phyloP scores from a whole-genome alignment of 2,797 vertebrate genomes.

The Iguana delicatissima region DNA sequence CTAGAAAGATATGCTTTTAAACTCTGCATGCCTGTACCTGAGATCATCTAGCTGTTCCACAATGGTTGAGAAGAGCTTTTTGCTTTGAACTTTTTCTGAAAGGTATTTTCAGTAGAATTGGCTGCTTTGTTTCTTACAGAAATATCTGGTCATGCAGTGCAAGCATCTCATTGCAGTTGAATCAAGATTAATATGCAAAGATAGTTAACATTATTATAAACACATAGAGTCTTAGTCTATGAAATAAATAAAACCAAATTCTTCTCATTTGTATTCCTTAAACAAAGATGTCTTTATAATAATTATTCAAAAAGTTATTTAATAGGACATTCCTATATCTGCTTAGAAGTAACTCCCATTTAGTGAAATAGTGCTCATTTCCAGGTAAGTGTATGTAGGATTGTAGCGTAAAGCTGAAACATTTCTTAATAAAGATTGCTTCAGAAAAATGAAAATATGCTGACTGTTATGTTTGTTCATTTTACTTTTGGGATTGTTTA shows the following conservation, averaged over 20 bases:
- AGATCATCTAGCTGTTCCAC: neutral
- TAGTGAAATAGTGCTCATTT: too few relatives aligned
- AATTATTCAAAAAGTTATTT: neutral
- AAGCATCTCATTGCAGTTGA: neutral
- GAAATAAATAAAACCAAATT: neutral
- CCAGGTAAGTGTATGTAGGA: neutral
- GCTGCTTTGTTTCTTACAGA: neutral
- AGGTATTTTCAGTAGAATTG: neutral
- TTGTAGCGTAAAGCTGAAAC: neutral
- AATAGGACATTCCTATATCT: neutral
- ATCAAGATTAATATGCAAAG: neutral
- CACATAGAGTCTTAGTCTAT: neutral
- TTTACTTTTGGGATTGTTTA: neutral
- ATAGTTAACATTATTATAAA: neutral
- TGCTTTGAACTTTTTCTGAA: neutral
- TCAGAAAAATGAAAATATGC: neutral
- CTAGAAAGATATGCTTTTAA: neutral
- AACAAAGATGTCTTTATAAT: neutral
- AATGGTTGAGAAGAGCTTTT: neutral
- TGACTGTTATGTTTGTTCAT: neutral
- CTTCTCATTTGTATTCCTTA: neutral
- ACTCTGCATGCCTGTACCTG: neutral
- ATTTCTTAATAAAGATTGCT: neutral
- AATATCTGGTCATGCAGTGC: neutral
- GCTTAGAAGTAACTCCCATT: too few relatives aligned